Percentiles rank a stretch among this genome's conserved stretches.
These are phyloP conservation scores for Platichthys flesus DNA, from an alignment of 2,113 vertebrate species.

Conservation along the genomic window DNA sequence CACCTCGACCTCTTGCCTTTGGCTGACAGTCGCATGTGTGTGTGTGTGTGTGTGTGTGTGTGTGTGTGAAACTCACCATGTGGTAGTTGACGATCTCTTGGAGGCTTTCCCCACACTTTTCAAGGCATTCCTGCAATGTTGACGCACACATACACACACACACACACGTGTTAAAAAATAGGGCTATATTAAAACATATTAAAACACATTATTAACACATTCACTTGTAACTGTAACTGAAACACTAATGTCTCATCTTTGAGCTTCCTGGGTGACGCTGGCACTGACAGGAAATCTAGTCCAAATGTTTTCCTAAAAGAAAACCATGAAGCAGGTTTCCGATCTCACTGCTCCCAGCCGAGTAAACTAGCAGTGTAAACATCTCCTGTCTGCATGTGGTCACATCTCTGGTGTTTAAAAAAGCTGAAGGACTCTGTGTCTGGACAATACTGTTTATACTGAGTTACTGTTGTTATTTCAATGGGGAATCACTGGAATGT, in stretches of 20 bases:
- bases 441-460: constrained; percentile 53
- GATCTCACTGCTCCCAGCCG: constrained; percentile 31
- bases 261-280: constrained; percentile 4
- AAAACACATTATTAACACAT: neutral
- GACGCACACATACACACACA: constrained; percentile 16
- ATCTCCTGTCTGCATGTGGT: constrained; percentile 29
- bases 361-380: constrained; percentile 46
- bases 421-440: constrained; percentile 49
- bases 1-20: constrained; percentile 22
- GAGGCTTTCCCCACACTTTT: constrained; percentile 94
- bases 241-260: neutral
- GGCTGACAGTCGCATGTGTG: constrained; percentile 19
- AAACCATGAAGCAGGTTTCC: constrained; percentile 44
- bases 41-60: constrained; percentile 10
- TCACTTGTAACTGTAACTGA: neutral
- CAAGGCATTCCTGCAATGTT: constrained; percentile 87
- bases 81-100: constrained; percentile 98
- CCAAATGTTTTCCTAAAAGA: constrained; percentile 44
- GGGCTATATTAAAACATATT: neutral
- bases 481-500: constrained; percentile 54
- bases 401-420: constrained; percentile 46
- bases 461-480: constrained; percentile 35
- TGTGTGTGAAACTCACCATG: constrained; percentile 83
- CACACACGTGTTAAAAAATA: constrained; percentile 27
- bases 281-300: constrained; percentile 29